phyloP scores from a whole-genome alignment of 2,113 vertebrate species.

The Cheilinus undulatus region DNA sequence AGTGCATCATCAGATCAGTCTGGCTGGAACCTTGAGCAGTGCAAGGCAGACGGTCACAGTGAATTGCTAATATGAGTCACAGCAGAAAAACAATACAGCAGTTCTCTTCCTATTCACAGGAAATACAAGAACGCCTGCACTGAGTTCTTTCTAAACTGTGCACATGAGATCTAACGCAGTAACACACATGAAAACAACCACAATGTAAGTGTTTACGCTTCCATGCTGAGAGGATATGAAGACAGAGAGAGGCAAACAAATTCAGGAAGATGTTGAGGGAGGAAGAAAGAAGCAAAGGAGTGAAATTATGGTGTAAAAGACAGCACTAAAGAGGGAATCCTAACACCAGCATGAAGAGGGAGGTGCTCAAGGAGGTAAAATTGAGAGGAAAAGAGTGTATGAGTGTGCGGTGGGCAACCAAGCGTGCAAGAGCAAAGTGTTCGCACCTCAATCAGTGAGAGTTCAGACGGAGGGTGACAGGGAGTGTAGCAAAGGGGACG shows the following conservation, averaged over 20 bases:
- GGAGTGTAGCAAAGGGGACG: constrained; percentile 47
- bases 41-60: constrained; percentile 37
- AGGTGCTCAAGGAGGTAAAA: constrained; percentile 27
- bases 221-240: background rate
- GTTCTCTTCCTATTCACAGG: background rate
- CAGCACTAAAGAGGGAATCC: constrained; percentile 26
- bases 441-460: constrained; percentile 70
- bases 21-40: constrained; percentile 44
- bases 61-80: constrained; percentile 52
- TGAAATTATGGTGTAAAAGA: constrained; percentile 47
- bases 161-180: background rate
- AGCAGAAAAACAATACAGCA: constrained; percentile 44
- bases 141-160: background rate
- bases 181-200: constrained; percentile 9
- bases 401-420: constrained; percentile 26
- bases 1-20: constrained; percentile 51
- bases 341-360: constrained; percentile 15
- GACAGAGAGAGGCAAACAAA: background rate
- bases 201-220: constrained; percentile 15
- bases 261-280: constrained; percentile 22
- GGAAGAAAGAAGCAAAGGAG: constrained; percentile 3
- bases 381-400: constrained; percentile 9
- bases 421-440: constrained; percentile 60
- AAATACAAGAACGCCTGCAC: constrained; percentile 14
- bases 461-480: constrained; percentile 68